These are phyloP conservation scores for Vannuccia rotundouncinata DNA, from an alignment of 2,888 invertebrate species.

Conservation along the genomic window DNA sequence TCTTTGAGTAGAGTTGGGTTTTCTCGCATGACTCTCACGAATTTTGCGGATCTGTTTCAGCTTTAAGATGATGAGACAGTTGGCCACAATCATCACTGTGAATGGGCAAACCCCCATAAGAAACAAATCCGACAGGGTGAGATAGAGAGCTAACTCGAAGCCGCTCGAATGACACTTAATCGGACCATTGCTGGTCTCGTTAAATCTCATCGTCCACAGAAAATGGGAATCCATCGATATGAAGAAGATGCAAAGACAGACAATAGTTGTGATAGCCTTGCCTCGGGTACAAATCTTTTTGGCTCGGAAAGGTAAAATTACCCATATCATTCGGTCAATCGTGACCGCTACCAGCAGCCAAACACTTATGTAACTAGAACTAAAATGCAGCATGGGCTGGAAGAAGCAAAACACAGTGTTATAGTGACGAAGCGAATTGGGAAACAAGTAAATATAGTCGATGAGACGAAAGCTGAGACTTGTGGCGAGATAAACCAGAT, in stretches of 20 bases:
- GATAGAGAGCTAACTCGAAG: background rate
- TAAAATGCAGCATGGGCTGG: background rate
- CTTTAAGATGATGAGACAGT: conserved; percentile 32
- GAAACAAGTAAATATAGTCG: conserved; percentile 27
- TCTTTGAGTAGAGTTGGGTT: background rate
- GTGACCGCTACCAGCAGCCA: conserved; percentile 33
- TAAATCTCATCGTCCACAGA: background rate
- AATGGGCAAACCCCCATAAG: conserved; percentile 35
- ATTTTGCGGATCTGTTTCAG: conserved; percentile 32
- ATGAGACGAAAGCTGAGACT: conserved; percentile 30
- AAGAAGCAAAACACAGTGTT: background rate
- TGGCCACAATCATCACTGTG: conserved; percentile 24
- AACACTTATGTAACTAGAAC: conserved; percentile 34
- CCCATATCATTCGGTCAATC: conserved; percentile 36
- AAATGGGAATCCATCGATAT: conserved; percentile 27
- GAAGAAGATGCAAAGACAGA: background rate
- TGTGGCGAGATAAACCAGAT: conserved; percentile 31
- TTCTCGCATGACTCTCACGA: conserved; percentile 1
- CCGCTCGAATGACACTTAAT: background rate
- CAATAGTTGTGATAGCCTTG: conserved; percentile 32
- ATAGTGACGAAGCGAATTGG: background rate
- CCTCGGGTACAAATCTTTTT: conserved; percentile 28
- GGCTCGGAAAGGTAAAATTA: conserved; percentile 35
- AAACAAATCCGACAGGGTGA: background rate
- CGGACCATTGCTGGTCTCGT: background rate